Evolutionary conservation across 2,888 invertebrate species (phyloP), one percentile per base, ranked within the genome.

Genomic region (Andrena camellia): DNA sequence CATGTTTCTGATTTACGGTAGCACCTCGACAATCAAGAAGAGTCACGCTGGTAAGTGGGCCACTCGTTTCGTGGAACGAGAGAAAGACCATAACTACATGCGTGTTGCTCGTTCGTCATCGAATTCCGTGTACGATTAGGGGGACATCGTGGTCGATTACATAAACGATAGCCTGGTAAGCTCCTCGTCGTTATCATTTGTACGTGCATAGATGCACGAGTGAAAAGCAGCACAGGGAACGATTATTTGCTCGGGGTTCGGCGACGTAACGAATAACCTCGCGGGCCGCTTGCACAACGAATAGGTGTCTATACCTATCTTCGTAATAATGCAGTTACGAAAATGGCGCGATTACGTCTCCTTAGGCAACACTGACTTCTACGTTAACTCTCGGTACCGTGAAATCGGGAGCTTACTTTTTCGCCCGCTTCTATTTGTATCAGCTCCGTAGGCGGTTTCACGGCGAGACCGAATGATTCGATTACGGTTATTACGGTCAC

Each of bases 241-340:
- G 80, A 87, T 85, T 85, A 85, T 85, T 83, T 60, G 72, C 73
- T 68, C 77, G 67, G 26, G 54, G 77, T 68, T 81, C 70, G 74
- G 54, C 86, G 87, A 89, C 91, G 91, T 90, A 91, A 91, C 88
- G 81, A 89, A 90, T 90, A 89, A 88, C 84, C 88, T 86, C 86
- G 80, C 81, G 86, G 57, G 81, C 83, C 87, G 87, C 90, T 92
- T 92, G 89, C 91, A 91, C 92, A 92, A 92, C 90, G 86, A 82
- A 84, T 86, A 86, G 86, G 82, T 79, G 80, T 31, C 73, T 79
- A 79, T 84, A 78, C 79, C 85, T 90, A 90, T 90, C 88, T 88
- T 89, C 89, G 90, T 91, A 92, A 92, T 92, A 92, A 92, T 91
- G 91, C 90, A 91, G 92, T 92, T 92, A 92, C 90, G 90, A 91